phyloP scores from a whole-genome alignment of 2,888 invertebrate species.

The Zygothrica quintamaculata region DNA sequence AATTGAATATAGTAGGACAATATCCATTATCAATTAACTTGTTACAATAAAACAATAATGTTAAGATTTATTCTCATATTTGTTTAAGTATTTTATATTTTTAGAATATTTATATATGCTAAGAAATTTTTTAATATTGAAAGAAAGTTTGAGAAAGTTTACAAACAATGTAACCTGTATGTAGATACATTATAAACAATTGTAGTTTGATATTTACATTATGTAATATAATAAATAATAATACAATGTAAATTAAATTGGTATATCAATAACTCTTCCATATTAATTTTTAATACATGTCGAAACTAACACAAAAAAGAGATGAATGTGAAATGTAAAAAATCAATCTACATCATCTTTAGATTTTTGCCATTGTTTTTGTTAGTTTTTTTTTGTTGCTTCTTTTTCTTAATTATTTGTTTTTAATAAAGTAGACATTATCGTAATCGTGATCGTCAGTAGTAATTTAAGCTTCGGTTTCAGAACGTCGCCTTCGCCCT shows the following conservation, averaged over 20 bases:
- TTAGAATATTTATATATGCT: constrained; percentile 36
- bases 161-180: not conserved
- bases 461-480: constrained; percentile 81
- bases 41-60: constrained; percentile 79
- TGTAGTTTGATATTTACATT: constrained; percentile 56
- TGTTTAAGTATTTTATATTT: constrained; percentile 34
- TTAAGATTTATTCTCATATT: constrained; percentile 57
- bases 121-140: no score
- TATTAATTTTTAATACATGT: constrained; percentile 12
- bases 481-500: constrained; percentile 92
- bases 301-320: constrained; percentile 24
- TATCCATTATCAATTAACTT: not conserved
- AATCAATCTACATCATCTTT: not conserved
- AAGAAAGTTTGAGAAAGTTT: no score
- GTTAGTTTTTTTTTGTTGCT: constrained; percentile 8
- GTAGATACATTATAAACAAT: constrained; percentile 10
- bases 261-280: constrained; percentile 13
- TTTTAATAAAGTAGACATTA: constrained; percentile 26
- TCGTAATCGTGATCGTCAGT: constrained; percentile 23
- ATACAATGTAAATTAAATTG: constrained; percentile 1
- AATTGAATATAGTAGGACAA: not conserved
- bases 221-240: constrained; percentile 24
- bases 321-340: constrained; percentile 13
- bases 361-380: constrained; percentile 13
- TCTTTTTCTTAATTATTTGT: constrained; percentile 4